Base-by-base conservation (phyloP, 1,140 invertebrate genomes). In the Leptopilina boulardi region DNA sequence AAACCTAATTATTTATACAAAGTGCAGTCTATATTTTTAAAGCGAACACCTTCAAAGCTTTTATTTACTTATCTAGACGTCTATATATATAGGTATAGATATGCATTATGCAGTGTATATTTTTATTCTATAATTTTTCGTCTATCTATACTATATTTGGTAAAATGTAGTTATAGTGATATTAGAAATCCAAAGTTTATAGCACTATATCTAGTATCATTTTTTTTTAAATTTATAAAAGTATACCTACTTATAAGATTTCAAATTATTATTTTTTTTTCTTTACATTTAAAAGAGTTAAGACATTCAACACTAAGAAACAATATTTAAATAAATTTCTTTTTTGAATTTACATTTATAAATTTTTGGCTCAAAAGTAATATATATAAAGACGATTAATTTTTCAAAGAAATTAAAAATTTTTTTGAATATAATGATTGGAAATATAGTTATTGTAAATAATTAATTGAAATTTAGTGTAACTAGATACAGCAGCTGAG, bases 21-120 rank as follows among this genome's bases (percentile, higher is more conserved):
- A 9, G 59, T 66, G 59, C 59, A 66, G 59, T 66, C 59, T 66
- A 66, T 30, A 2, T 66, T 3, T 34, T 34, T 30, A 1, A 66
- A 66, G 59, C 59, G 59, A 66, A 34, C 59, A 66, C 26, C 26
- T 66, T 30, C 15, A 51, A 66, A 66, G 59, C 59, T 66, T n/a
- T 66, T 66, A 34, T 30, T 30, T 66, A 30, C n/a, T 30, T 66
- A 8, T 30, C 21, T 66, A 66, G 5, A 56, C n/a, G n/a, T 38
- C 34, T 38, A 38, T 9, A 6, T 38, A 10, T 30, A 23, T 66
- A 66, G 11, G 23, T 66, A n/a, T n/a, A 23, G 59, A 66, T 66
- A 66, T 66, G 56, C 56, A 66, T 26, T 66, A 66, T 66, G 54
- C 54, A 59, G 54, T 59, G 54, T 26, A 9, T 21, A 15, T 56